A percentile compares a stretch with the other conserved stretches of the same genome.
These are phyloP conservation scores for Egretta garzetta DNA, from an alignment of 2,113 vertebrate species.

Conservation along the genomic window DNA sequence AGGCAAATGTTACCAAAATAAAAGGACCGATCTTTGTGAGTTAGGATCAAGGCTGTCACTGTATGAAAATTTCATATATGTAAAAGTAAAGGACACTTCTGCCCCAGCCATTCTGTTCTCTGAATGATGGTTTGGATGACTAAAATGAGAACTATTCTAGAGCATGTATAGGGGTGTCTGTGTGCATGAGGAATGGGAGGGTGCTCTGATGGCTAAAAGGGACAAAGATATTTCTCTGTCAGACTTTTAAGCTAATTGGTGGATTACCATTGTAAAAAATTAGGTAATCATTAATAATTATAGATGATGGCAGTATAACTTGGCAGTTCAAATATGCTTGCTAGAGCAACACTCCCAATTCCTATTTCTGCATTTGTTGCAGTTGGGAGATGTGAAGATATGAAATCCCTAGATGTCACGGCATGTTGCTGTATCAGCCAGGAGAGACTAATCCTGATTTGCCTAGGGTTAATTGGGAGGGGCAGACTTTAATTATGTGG, in stretches of 20 bases:
- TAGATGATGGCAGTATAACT: background rate
- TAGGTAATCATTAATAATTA: background rate
- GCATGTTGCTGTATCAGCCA: slow-evolving; percentile 22
- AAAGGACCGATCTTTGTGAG: background rate
- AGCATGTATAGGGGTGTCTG: background rate
- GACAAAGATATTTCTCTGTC: background rate
- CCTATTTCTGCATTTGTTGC: slow-evolving; percentile 11
- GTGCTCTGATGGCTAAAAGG: background rate
- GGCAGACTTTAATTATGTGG: slow-evolving; percentile 19
- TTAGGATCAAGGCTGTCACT: background rate
- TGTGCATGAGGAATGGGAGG: background rate
- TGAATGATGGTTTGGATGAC: background rate
- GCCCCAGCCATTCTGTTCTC: background rate
- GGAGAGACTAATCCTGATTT: slow-evolving; percentile 23
- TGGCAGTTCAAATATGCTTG: background rate
- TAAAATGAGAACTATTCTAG: background rate
- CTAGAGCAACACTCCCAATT: background rate
- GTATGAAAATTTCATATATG: background rate
- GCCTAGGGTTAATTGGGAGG: slow-evolving; percentile 50
- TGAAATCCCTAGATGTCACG: slow-evolving; percentile 17
- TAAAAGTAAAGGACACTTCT: background rate
- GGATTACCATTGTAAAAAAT: background rate
- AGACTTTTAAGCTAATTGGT: background rate
- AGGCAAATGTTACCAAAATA: background rate
- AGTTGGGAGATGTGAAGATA: slow-evolving; percentile 18